Percentiles rank a stretch among this genome's conserved stretches.
phyloP scores from a whole-genome alignment of 2,888 invertebrate species.

The Eupithecia dodoneata region DNA sequence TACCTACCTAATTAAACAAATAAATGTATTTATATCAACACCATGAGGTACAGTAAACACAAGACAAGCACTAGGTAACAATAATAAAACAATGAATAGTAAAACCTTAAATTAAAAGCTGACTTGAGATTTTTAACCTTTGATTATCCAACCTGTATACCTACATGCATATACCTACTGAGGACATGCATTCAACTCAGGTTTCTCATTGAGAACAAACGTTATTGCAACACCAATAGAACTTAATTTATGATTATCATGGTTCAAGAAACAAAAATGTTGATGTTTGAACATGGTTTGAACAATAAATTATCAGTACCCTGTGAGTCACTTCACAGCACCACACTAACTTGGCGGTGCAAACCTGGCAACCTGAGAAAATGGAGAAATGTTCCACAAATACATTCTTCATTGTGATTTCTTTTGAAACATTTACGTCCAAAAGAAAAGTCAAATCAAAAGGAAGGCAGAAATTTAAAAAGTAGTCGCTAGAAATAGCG shows the following conservation, averaged over 20 bases:
- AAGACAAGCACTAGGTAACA: background rate
- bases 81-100: background rate
- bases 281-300: slow-evolving; percentile 1
- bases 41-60: background rate
- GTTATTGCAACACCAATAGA: background rate
- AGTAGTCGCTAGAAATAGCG: background rate
- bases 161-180: background rate
- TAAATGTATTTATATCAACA: background rate
- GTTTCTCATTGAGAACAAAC: background rate
- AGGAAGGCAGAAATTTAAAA: background rate
- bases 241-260: background rate
- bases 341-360: background rate
- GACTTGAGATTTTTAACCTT: too few relatives aligned
- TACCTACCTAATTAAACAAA: background rate
- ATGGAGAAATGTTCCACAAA: background rate
- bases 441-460: background rate
- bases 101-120: background rate
- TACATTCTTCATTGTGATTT: background rate
- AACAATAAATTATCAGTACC: slow-evolving; percentile 7
- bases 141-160: background rate
- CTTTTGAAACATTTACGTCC: background rate
- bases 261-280: background rate
- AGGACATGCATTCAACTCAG: background rate
- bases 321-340: slow-evolving; percentile 1
- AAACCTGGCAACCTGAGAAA: background rate